Conservation (phyloP, 1,140 invertebrate genomes). For the Dreissena rostriformis region DNA sequence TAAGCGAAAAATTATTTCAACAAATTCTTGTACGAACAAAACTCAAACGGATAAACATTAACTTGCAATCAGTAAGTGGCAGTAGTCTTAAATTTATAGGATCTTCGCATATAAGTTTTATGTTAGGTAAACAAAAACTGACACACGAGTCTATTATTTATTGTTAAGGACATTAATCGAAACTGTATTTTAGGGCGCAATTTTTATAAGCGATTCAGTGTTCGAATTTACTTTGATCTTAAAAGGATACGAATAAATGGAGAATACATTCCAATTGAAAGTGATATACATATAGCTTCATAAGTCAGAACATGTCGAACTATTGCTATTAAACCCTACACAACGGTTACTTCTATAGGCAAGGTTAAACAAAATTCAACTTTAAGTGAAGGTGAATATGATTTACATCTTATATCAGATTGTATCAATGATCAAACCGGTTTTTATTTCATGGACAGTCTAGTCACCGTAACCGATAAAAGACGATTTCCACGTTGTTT, state of each 20-base stretch:
- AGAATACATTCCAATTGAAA: constrained; percentile 13
- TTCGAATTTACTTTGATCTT: constrained; percentile 26
- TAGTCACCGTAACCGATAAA: background rate
- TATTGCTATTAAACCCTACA: constrained; percentile 20
- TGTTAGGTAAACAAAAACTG: constrained; percentile 11
- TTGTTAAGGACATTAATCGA: constrained; percentile 28
- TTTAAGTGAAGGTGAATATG: background rate
- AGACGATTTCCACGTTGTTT: background rate
- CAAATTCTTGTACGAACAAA: constrained; percentile 15
- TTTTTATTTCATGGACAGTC: background rate
- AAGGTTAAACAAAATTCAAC: background rate
- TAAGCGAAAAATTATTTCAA: constrained; percentile 19
- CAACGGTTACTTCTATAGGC: background rate
- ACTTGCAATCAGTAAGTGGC: constrained; percentile 20
- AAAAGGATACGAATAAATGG: constrained; percentile 18
- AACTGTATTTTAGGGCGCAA: constrained; percentile 37
- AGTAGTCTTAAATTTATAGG: constrained; percentile 9
- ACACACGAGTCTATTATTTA: constrained; percentile 12
- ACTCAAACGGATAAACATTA: background rate
- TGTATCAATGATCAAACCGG: background rate
- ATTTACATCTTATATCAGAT: background rate
- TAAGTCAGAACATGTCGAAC: background rate
- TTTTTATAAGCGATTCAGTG: background rate
- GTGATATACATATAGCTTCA: constrained; percentile 27
- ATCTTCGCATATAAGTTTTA: background rate